Percentiles rank a stretch among this genome's conserved stretches.
Evolutionary conservation across 2,113 vertebrate genomes (phyloP).

Genomic region (Agelaius phoeniceus): DNA sequence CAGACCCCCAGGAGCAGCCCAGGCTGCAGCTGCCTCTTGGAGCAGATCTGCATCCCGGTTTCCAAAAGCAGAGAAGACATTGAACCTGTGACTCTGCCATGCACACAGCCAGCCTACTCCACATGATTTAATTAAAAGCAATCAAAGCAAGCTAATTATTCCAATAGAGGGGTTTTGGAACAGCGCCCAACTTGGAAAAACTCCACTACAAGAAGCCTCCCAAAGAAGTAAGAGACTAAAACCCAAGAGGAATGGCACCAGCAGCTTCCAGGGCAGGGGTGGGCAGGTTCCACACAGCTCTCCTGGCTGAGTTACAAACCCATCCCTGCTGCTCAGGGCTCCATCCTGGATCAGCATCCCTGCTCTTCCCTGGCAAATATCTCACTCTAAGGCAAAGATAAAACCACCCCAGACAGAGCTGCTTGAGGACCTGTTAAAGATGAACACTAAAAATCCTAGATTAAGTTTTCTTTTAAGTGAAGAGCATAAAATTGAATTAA

Average conservation of each 20-base stretch:
- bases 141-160: conserved; percentile 46
- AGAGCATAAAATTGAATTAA: neutral
- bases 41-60: neutral
- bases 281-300: neutral
- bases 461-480: neutral
- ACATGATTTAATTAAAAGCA: conserved; percentile 21
- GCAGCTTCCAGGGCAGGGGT: neutral
- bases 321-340: neutral
- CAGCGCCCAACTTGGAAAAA: neutral
- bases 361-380: rapidly evolving
- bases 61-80: neutral
- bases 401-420: neutral
- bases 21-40: neutral
- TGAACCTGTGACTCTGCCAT: neutral
- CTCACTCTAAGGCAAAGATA: neutral
- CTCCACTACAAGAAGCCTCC: neutral
- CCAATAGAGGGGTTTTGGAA: neutral
- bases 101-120: neutral
- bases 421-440: neutral
- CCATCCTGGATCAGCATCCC: neutral
- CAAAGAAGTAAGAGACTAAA: neutral
- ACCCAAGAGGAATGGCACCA: rapidly evolving
- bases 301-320: rapidly evolving
- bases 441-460: neutral
- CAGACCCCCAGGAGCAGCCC: neutral